Conservation (phyloP, 2,797 vertebrate species). For the Knipowitschia caucasica region DNA sequence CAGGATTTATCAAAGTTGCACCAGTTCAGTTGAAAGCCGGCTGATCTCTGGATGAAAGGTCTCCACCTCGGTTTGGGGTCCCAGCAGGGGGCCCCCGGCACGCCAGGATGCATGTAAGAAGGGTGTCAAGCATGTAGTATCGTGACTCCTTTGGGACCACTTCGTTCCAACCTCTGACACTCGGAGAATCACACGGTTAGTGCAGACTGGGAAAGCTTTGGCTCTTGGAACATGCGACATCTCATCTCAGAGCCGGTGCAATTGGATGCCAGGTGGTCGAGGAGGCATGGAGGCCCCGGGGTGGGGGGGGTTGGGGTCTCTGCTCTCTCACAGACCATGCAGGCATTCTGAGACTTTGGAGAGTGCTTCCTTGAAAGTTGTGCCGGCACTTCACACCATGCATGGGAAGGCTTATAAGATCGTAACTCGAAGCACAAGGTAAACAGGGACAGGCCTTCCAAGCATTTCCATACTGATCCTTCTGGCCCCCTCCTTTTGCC, state of each 20-base stretch:
- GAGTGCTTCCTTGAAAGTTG: constrained; percentile 21
- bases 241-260: constrained; percentile 39
- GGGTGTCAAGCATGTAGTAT: constrained; percentile 39
- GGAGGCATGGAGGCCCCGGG: background rate
- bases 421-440: constrained; percentile 74
- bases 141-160: constrained; percentile 58
- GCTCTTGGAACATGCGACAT: constrained; percentile 51
- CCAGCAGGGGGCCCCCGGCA: constrained; percentile 2
- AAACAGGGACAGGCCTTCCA: constrained; percentile 63
- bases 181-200: constrained; percentile 63
- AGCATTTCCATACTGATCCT: constrained; percentile 67
- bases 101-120: constrained; percentile 2
- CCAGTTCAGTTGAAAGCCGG: constrained; percentile 21
- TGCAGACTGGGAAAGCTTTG: constrained; percentile 35
- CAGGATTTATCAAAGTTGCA: constrained; percentile 7
- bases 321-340: constrained; percentile 1
- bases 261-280: constrained; percentile 46
- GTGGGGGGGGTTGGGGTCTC: constrained; percentile 23
- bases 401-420: constrained; percentile 40
- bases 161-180: constrained; percentile 50
- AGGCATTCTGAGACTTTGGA: background rate
- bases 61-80: constrained; percentile 8
- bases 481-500: constrained; percentile 33
- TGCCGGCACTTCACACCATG: constrained; percentile 27
- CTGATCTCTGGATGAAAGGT: constrained; percentile 23